These are phyloP conservation scores for Druceiella hillmani DNA, from an alignment of 2,888 invertebrate species.

Conservation along the genomic window DNA sequence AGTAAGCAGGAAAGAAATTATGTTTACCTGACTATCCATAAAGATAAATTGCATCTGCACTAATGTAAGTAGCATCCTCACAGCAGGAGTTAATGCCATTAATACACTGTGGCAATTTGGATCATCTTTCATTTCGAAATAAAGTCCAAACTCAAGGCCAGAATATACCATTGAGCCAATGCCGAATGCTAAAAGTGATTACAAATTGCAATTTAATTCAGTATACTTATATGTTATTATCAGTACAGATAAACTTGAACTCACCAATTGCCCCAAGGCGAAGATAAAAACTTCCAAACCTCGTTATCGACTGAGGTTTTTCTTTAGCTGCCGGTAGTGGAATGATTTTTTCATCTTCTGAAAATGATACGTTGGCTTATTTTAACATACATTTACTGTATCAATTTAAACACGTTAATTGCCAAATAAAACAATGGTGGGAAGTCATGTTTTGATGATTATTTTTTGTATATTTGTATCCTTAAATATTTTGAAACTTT, in stretches of 20 bases:
- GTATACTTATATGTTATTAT: too few species aligned
- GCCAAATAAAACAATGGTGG: too few species aligned
- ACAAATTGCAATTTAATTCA: too few species aligned
- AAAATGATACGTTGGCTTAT: too few species aligned
- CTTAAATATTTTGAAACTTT: too few species aligned
- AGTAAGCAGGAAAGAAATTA: too few species aligned
- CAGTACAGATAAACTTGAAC: conserved; percentile 11
- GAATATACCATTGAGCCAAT: conserved; percentile 69
- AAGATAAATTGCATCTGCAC: conserved; percentile 93
- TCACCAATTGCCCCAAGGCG: conserved; percentile 77
- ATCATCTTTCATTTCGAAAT: conserved; percentile 63
- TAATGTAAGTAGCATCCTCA: conserved; percentile 78
- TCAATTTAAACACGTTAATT: too few species aligned
- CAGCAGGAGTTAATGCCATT: conserved; percentile 73
- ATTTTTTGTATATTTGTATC: too few species aligned
- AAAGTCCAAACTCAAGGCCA: conserved; percentile 66
- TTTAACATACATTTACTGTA: too few species aligned
- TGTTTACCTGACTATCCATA: conserved; percentile 78
- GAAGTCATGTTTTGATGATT: too few species aligned
- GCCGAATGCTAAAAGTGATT: conserved; percentile 44
- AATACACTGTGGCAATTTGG: conserved; percentile 58
- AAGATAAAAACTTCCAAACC: conserved; percentile 84
- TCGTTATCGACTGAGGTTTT: neutral
- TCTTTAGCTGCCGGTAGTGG: too few species aligned
- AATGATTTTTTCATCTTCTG: too few species aligned